Base-by-base conservation (phyloP, 2,888 invertebrate genomes). In the Beris chalybata region DNA sequence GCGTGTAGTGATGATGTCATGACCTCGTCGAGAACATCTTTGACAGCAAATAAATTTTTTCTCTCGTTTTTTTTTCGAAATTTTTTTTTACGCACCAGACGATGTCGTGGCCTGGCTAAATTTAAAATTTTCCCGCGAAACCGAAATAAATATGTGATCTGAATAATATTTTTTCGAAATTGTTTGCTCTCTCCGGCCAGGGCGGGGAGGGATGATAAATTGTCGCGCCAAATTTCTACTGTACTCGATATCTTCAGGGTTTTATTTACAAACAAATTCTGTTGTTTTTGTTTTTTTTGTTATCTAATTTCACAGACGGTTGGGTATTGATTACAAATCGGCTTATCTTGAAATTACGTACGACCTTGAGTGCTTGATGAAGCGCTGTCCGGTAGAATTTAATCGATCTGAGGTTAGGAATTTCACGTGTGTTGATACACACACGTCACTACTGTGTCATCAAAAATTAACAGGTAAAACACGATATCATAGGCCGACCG, bases 181-280 rank as follows among this genome's bases (percentile, higher is more conserved):
- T n/a, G n/a, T n/a, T 38, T 38, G 38, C 3, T 1, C 22, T 22
- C 22, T 22, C 22, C 22, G 22, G 22, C 22, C 22, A 22, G 22
- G n/a, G n/a, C n/a, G n/a, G 22, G 38, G 9, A 38, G 7, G 5
- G 38, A 38, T 38, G 38, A 38, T 9, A 38, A 38, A 7, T 38
- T 38, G 30, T 4, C 45, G 58, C 12, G 9, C n/a, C 29, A 53
- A 12, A 48, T 59, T 50, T 30, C 31, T 50, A 50, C 50, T 50
- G 38, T 61, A 22, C 22, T 22, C 22, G 22, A 22, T 22, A 22
- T 22, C 3, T 22, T 22, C 22, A 22, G 22, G 22, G 22, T 22
- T 22, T 43, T 58, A 58, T 61, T 61, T 61, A 61, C 61, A 61
- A 61, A 61, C 61, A 61, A 61, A 22, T 48, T 56, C 43, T 6